phyloP scores from a whole-genome alignment of 2,797 vertebrate genomes.

The Potorous gilbertii region DNA sequence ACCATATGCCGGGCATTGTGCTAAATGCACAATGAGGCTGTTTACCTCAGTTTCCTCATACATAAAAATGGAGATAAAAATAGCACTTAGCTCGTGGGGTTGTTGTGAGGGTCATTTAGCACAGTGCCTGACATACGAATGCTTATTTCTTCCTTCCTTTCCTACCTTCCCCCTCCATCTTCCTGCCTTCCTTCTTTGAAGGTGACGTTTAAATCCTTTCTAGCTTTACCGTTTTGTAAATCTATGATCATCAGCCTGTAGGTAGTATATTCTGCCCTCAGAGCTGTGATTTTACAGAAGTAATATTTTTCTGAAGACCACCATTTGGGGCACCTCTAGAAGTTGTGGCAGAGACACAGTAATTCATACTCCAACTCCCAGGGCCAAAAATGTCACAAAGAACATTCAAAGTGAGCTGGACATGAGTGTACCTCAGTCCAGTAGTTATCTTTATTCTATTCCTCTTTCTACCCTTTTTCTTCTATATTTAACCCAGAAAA shows the following conservation, averaged over 20 bases:
- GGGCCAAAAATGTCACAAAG: neutral
- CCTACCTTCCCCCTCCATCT: neutral
- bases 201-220: neutral
- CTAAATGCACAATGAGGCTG: neutral
- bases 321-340: neutral
- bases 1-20: no score
- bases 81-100: neutral
- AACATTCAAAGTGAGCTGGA: neutral
- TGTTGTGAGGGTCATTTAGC: neutral
- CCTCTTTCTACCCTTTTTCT: neutral
- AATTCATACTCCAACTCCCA: neutral
- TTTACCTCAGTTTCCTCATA: neutral
- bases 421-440: neutral
- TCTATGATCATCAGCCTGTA: neutral
- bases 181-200: neutral
- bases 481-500: neutral
- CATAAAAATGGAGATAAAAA: neutral
- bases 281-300: neutral
- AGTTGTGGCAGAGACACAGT: neutral
- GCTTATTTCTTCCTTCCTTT: neutral
- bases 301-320: neutral
- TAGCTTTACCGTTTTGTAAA: neutral
- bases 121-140: neutral
- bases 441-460: neutral
- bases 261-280: neutral